These are phyloP conservation scores for Pristionchus maxplancki DNA, from an alignment of 2,888 invertebrate genomes.

Conservation along the genomic window DNA sequence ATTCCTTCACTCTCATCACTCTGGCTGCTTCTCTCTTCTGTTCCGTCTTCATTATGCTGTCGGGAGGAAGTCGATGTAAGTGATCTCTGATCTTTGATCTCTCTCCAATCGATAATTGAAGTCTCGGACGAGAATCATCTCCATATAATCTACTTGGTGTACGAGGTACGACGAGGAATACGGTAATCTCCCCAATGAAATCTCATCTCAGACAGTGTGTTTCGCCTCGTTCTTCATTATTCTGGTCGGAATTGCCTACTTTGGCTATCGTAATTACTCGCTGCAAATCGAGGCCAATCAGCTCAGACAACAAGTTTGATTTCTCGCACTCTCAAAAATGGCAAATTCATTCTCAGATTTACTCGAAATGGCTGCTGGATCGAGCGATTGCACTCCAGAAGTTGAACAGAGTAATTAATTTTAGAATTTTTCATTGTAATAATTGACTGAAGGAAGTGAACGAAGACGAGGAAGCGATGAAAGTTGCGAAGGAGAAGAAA, in stretches of 20 bases:
- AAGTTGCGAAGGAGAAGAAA: conserved; percentile 30
- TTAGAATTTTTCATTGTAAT: neutral
- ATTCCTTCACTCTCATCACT: conserved; percentile 21
- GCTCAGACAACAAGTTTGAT: conserved; percentile 26
- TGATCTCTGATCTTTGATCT: conserved; percentile 26
- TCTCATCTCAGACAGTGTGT: neutral
- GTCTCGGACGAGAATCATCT: neutral
- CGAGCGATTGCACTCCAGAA: conserved; percentile 16
- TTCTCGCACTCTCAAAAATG: neutral
- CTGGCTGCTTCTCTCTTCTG: conserved; percentile 6
- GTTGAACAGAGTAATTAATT: neutral
- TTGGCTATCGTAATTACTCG: neutral
- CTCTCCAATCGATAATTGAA: neutral
- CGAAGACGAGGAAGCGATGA: conserved; percentile 27
- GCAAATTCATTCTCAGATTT: neutral
- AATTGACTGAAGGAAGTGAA: neutral
- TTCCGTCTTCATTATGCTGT: conserved; percentile 8
- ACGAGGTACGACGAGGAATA: neutral
- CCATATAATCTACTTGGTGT: neutral
- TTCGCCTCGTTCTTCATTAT: conserved; percentile 16
- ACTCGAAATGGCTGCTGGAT: conserved; percentile 32
- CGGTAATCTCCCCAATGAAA: neutral
- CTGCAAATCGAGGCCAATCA: conserved; percentile 29
- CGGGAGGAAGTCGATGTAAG: conserved; percentile 29
- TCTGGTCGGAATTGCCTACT: neutral